phyloP scores from a whole-genome alignment of 2,113 vertebrate species.

The Menura novaehollandiae region DNA sequence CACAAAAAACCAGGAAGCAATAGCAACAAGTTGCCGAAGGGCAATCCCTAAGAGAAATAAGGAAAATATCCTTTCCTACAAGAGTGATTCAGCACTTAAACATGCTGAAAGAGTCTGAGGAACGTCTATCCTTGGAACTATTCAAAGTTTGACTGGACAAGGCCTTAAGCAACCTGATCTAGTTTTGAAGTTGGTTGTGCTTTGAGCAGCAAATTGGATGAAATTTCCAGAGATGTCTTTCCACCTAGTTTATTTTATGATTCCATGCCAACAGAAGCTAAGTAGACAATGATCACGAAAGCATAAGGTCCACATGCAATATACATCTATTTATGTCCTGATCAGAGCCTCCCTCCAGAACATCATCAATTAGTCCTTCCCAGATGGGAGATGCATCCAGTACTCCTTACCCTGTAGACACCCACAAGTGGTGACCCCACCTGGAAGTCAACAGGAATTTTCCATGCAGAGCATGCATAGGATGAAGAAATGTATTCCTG shows the following conservation, averaged over 20 bases:
- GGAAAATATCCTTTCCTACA: not conserved
- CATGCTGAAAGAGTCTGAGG: not conserved
- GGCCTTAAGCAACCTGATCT: not conserved
- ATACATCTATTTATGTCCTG: not conserved
- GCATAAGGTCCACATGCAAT: not conserved
- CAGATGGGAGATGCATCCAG: not conserved
- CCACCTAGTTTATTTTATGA: not conserved
- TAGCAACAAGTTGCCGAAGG: not conserved
- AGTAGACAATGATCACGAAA: not conserved
- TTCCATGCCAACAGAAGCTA: not conserved
- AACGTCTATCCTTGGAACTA: not conserved
- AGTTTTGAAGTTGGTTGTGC: not conserved
- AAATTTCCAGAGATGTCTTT: not conserved
- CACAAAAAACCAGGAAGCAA: not conserved
- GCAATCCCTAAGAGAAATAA: not conserved
- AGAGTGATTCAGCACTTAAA: not conserved
- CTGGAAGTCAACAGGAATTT: not conserved
- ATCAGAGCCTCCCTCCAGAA: not conserved
- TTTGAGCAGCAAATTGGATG: not conserved
- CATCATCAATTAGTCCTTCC: not conserved
- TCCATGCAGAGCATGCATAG: not conserved
- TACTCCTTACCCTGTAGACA: not conserved
- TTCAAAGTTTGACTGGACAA: not conserved
- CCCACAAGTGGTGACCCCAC: not conserved
- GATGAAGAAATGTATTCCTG: not conserved